phyloP scores from a whole-genome alignment of 2,113 vertebrate species.

The Dromaius novaehollandiae region DNA sequence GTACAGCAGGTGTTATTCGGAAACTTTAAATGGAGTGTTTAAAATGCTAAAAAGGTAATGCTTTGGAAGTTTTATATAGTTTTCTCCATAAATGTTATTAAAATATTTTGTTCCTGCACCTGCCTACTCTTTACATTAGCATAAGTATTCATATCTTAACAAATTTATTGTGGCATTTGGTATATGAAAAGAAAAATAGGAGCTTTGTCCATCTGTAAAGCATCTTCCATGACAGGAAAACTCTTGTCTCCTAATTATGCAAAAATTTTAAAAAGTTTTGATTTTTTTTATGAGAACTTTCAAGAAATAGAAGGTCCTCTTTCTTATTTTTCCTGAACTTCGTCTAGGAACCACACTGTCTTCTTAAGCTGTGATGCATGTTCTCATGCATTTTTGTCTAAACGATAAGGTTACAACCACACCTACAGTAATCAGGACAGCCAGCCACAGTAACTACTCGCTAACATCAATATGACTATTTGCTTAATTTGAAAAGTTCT shows the following conservation, averaged over 20 bases:
- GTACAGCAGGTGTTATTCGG: conserved; percentile 66
- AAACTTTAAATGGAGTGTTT: conserved; percentile 61
- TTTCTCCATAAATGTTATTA: conserved; percentile 69
- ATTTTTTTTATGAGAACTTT: background rate
- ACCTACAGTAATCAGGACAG: background rate
- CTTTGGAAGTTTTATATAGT: conserved; percentile 62
- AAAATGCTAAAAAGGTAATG: conserved; percentile 57
- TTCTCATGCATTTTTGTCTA: background rate
- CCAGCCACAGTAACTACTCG: background rate
- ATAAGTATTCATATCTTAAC: conserved; percentile 64
- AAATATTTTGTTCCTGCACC: conserved; percentile 74
- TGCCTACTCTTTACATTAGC: conserved; percentile 74
- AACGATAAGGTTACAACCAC: background rate
- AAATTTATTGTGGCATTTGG: conserved; percentile 51
- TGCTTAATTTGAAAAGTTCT: background rate
- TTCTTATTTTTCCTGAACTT: background rate
- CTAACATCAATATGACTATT: background rate
- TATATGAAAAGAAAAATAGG: conserved; percentile 44
- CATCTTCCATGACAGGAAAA: conserved; percentile 35
- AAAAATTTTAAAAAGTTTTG: too few relatives aligned
- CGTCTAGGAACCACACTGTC: background rate
- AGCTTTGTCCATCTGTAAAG: conserved; percentile 67
- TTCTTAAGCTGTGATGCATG: background rate
- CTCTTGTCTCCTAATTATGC: background rate
- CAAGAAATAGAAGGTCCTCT: background rate